Percentiles rank a stretch among this genome's conserved stretches.
phyloP scores from a whole-genome alignment of 2,797 vertebrate species.

The Tiaroga cobitis region DNA sequence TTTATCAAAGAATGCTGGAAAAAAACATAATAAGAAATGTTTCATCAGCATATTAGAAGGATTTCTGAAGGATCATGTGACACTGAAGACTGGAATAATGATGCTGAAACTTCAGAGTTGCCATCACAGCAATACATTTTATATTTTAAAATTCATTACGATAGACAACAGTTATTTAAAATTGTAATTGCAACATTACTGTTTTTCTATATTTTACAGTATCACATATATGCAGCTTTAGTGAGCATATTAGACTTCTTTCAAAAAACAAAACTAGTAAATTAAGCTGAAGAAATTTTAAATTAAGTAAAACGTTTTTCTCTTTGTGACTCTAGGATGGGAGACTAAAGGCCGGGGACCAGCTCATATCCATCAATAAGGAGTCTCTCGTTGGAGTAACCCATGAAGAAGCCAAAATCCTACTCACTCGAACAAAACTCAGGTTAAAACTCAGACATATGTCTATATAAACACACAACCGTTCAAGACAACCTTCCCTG shows the following conservation, averaged over 20 bases:
- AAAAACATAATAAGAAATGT: neutral
- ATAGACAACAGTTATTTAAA: neutral
- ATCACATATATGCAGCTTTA: neutral
- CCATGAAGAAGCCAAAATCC: slow-evolving; percentile 88
- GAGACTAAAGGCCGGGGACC: slow-evolving; percentile 88
- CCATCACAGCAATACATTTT: neutral
- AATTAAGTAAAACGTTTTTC: neutral
- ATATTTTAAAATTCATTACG: neutral
- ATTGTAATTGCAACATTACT: neutral
- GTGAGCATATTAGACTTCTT: neutral
- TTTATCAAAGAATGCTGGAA: neutral
- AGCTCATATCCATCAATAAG: slow-evolving; percentile 92
- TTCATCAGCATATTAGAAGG: neutral
- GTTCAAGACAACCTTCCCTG: neutral
- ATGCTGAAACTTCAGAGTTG: neutral
- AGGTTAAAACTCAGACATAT: slow-evolving; percentile 69
- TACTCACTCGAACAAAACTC: slow-evolving; percentile 83
- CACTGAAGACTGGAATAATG: neutral
- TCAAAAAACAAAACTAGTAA: neutral
- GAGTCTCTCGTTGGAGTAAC: slow-evolving; percentile 92
- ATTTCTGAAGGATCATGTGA: neutral
- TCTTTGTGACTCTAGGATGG: slow-evolving; percentile 82
- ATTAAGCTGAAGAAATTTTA: neutral
- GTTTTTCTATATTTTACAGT: neutral
- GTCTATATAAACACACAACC: neutral